These are phyloP conservation scores for Crotalus horridus DNA, from an alignment of 2,113 vertebrate species.

Conservation along the genomic window DNA sequence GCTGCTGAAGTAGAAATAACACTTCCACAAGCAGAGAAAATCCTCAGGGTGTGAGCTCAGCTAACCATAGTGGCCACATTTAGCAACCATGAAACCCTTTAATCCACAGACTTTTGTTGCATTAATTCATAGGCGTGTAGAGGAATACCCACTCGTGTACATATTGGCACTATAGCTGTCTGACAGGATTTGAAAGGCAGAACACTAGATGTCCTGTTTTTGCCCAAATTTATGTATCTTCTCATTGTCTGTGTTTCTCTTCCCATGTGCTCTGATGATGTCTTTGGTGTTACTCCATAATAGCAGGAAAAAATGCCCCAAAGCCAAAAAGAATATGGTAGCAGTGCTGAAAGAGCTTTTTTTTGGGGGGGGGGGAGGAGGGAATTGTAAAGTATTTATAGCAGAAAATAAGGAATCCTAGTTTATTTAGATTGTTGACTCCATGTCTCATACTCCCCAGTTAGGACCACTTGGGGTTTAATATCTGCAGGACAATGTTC, in stretches of 20 bases:
- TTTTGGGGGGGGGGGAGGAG: not conserved
- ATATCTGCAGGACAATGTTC: not conserved
- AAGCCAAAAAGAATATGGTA: not conserved
- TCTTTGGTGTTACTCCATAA: not conserved
- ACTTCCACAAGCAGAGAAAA: not conserved
- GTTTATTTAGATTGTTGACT: not conserved
- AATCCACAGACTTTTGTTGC: conserved; percentile 5
- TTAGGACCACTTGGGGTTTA: not conserved
- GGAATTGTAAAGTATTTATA: not conserved
- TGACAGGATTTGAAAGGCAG: not conserved
- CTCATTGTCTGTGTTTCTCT: not conserved
- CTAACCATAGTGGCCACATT: not conserved
- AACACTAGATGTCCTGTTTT: not conserved
- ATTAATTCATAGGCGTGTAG: not conserved
- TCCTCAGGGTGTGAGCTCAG: not conserved
- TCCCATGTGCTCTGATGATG: not conserved
- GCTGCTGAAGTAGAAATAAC: not conserved
- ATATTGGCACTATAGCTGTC: not conserved
- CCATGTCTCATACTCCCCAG: not conserved
- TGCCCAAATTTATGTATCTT: not conserved
- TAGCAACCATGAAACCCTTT: conserved; percentile 13
- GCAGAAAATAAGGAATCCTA: not conserved
- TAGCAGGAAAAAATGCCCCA: not conserved
- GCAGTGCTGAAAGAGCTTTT: not conserved
- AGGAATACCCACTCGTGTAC: no score